A percentile compares a stretch with the other conserved stretches of the same genome.
Evolutionary conservation across 2,888 invertebrate genomes (phyloP).

Genomic region (Eupithecia subumbrata): DNA sequence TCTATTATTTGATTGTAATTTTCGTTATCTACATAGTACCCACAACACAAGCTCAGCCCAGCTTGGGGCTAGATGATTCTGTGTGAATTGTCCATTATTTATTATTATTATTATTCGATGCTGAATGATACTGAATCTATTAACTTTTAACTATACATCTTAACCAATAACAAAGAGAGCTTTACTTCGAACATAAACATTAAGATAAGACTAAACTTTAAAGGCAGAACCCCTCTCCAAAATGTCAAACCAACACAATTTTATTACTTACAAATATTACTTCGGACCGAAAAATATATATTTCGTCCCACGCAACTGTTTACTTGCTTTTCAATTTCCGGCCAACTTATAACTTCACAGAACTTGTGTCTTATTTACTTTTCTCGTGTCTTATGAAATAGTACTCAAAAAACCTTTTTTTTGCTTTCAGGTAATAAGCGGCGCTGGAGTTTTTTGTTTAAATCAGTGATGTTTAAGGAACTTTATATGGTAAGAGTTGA

Average conservation of each 20-base stretch:
- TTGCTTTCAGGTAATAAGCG: slow-evolving; percentile 43
- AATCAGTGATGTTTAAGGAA: neutral
- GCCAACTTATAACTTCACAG: slow-evolving; percentile 44
- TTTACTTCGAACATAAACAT: neutral
- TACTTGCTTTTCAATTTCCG: slow-evolving; percentile 63
- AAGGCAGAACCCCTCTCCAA: neutral
- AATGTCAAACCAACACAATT: slow-evolving; percentile 19
- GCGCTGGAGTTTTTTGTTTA: neutral
- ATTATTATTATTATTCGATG: neutral
- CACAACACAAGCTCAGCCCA: too few species aligned
- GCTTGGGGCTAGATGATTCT: too few species aligned
- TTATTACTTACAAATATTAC: slow-evolving; percentile 35
- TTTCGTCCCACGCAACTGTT: slow-evolving; percentile 34
- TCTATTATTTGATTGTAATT: too few species aligned
- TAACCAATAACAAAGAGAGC: neutral
- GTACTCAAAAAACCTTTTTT: slow-evolving; percentile 28
- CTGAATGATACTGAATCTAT: neutral
- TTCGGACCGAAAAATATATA: slow-evolving; percentile 43
- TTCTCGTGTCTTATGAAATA: slow-evolving; percentile 27
- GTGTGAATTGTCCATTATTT: too few species aligned
- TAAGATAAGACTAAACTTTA: neutral
- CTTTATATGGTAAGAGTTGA: neutral
- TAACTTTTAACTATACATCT: neutral
- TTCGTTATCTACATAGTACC: too few species aligned
- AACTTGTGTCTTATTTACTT: slow-evolving; percentile 47